Evolutionary conservation across 2,888 invertebrate genomes (phyloP).

Genomic region (Protophormia terraenovae): DNA sequence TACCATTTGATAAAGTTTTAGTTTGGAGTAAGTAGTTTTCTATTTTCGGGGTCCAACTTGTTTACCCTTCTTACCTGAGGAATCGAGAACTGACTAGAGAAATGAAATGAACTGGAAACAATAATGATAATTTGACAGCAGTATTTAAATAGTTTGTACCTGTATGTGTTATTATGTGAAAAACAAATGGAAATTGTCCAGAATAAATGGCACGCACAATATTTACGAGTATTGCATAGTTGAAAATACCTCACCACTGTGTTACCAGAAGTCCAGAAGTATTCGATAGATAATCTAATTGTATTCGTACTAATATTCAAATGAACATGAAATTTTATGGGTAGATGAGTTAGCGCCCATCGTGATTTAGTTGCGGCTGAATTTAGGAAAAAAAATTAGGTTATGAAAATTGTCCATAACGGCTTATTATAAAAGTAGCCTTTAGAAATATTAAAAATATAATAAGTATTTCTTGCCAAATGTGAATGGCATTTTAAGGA

Average conservation of each 20-base stretch:
- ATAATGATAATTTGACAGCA: conserved; percentile 46
- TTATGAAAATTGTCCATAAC: conserved; percentile 1
- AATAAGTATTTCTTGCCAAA: too few species aligned
- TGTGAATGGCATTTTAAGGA: too few species aligned
- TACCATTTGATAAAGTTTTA: conserved; percentile 28
- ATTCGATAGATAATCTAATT: not conserved
- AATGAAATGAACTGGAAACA: conserved; percentile 4
- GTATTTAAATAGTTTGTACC: not conserved
- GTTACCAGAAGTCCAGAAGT: not conserved
- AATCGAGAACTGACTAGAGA: not conserved
- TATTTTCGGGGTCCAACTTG: not conserved
- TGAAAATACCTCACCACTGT: not conserved
- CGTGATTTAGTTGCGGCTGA: conserved; percentile 2
- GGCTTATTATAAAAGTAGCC: not conserved
- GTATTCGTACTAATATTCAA: not conserved
- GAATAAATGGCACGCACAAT: conserved; percentile 37
- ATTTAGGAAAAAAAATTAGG: not conserved
- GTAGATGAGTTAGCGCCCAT: conserved; percentile 45
- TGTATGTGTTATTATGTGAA: not conserved
- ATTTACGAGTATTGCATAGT: conserved; percentile 34
- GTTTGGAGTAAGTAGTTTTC: not conserved
- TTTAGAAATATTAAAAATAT: not conserved
- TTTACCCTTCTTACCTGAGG: not conserved
- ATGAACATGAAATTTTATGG: conserved; percentile 10
- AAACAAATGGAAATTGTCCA: conserved; percentile 22